Evolutionary conservation across 2,113 vertebrate species (phyloP).

Genomic region (Oreochromis aureus): DNA sequence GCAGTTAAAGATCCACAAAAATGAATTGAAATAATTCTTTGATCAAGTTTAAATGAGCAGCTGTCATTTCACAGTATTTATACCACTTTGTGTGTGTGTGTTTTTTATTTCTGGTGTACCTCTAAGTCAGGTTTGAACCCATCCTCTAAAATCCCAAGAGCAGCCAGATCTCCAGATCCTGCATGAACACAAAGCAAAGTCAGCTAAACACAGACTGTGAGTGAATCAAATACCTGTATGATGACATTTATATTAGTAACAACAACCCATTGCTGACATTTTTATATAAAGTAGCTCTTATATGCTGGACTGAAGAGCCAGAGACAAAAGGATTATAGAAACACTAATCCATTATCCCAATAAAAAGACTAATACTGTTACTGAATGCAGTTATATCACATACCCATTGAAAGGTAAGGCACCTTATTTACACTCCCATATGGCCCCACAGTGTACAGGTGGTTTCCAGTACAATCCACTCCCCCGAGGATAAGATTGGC

Average conservation of each 20-base stretch:
- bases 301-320: rapidly evolving
- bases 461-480: constrained; percentile 75
- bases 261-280: rapidly evolving
- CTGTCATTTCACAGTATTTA: too few relatives aligned
- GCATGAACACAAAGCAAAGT: neutral
- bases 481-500: constrained; percentile 80
- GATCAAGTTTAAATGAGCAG: too few relatives aligned
- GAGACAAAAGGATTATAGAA: rapidly evolving
- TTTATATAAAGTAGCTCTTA: rapidly evolving
- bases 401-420: constrained; percentile 78
- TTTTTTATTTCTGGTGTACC: constrained; percentile 44
- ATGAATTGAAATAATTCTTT: too few relatives aligned
- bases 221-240: neutral
- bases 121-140: constrained; percentile 75
- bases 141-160: constrained; percentile 81
- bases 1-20: too few relatives aligned
- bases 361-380: neutral
- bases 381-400: rapidly evolving
- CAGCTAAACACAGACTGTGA: neutral
- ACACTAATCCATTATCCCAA: neutral
- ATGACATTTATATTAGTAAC: neutral
- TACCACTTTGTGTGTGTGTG: rapidly evolving
- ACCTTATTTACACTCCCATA: constrained; percentile 74
- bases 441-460: constrained; percentile 76
- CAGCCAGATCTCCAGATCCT: constrained; percentile 81